Evolutionary conservation across 2,113 vertebrate genomes (phyloP).

Genomic region (Caretta caretta): DNA sequence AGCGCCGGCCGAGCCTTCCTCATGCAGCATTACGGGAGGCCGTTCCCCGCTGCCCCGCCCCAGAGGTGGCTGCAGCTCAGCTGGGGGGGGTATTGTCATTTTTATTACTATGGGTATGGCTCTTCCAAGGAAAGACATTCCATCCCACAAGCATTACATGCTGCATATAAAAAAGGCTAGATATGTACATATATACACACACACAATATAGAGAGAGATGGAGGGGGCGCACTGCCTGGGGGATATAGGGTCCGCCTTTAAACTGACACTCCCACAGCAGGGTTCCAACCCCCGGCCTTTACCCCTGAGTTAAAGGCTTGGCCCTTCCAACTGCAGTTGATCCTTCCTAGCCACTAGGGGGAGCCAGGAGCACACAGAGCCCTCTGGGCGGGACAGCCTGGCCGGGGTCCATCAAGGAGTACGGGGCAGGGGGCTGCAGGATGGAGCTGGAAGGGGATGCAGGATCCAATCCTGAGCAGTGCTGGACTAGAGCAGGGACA

Average conservation of each 20-base stretch:
- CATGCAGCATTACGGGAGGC: rapidly evolving
- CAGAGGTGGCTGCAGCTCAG: not conserved
- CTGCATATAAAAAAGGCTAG: constrained; percentile 27
- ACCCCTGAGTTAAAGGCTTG: not conserved
- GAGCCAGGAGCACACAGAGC: not conserved
- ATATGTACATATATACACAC: constrained; percentile 24
- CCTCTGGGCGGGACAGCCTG: not conserved
- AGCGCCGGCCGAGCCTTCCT: not conserved
- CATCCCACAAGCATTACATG: not conserved
- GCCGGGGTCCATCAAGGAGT: not conserved
- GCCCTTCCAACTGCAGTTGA: not conserved
- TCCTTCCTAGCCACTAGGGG: not conserved
- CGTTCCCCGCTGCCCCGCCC: not conserved
- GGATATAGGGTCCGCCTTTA: not conserved
- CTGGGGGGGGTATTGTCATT: not conserved
- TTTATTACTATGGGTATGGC: not conserved
- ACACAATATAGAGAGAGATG: not conserved
- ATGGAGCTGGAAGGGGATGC: not conserved
- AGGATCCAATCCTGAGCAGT: not conserved
- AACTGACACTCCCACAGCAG: not conserved
- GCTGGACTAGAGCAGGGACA: not conserved
- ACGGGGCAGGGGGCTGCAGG: not conserved
- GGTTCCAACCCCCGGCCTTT: not conserved
- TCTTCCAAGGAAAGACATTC: not conserved
- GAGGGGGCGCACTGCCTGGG: not conserved